Percentiles rank a stretch among this genome's conserved stretches.
These are phyloP conservation scores for Sphenopsis melanotis DNA, from an alignment of 2,797 vertebrate genomes.

Conservation along the genomic window DNA sequence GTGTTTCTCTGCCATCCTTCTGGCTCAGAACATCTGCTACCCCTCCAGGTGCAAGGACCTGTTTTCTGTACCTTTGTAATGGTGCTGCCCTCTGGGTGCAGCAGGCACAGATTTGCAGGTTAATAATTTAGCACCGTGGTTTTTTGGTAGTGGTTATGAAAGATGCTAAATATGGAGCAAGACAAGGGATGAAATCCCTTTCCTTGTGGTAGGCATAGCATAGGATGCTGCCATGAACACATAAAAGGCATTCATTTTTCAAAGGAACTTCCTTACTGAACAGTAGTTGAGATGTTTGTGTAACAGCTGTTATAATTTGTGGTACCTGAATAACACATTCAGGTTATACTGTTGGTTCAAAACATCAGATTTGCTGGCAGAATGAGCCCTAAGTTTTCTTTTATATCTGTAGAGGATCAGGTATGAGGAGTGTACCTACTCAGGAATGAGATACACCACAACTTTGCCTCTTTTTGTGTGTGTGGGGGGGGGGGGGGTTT, in stretches of 20 bases:
- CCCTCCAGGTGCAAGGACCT: background rate
- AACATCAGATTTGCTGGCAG: background rate
- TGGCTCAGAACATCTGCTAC: background rate
- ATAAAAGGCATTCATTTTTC: background rate
- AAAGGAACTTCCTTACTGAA: background rate
- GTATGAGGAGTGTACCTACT: background rate
- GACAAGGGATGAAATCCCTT: rapidly evolving
- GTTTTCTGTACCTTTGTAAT: background rate
- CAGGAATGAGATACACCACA: background rate
- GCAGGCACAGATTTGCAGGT: background rate
- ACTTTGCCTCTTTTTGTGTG: no score
- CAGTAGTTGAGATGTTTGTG: background rate
- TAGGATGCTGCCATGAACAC: background rate
- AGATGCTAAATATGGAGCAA: background rate
- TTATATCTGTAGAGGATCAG: background rate
- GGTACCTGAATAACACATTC: background rate
- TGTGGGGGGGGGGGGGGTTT: no score
- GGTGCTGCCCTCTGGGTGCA: background rate
- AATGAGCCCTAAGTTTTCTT: background rate
- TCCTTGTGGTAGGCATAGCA: background rate
- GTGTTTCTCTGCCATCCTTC: background rate
- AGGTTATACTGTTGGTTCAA: background rate
- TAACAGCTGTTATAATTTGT: background rate
- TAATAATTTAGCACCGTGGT: background rate
- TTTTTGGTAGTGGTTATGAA: background rate